Base-by-base conservation (phyloP, 1,140 invertebrate species). In the Anoplolepis gracilipes region DNA sequence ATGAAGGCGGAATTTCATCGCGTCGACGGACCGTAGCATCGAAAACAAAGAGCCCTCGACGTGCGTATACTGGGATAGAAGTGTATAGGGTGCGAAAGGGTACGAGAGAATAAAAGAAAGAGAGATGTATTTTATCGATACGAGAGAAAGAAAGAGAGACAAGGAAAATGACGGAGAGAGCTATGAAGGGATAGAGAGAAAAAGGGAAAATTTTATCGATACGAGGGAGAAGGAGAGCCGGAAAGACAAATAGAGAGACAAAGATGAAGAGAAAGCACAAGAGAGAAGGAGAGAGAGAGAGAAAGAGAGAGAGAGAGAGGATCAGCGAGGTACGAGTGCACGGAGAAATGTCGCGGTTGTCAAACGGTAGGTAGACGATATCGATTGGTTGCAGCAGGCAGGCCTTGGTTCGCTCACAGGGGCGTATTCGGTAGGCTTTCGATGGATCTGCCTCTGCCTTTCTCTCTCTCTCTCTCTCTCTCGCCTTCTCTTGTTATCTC, bases 291-390 rank as follows among this genome's bases (percentile, higher is more conserved):
- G 62, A 16, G 16, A 79, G 57, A 30, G 55, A 30, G 16, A 42
- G 22, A 25, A 28, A 72, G n/a, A 49, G 30, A 33, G 75, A 53
- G 64, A 70, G 46, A 72, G 72, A 64, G 33, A 79, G 33, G 61
- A 46, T 13, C 19, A 73, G 25, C 81, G 70, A n/a, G n/a, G n/a
- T n/a, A n/a, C n/a, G n/a, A 85, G 65, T 69, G 64, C 75, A 78
- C 62, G 49, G 64, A 88, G 89, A 86, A 88, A 86, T 70, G 77
- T 88, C 81, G 86, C 87, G 85, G 88, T 85, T 90, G 88, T 90
- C 88, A 90, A 90, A 90, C 88, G 85, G 65, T 78, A 65, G 87
- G 76, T 72, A 82, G 81, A 87, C 85, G 88, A 39, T 90, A 90
- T 90, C 88, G 89, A 90, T 90, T 90, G 89, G 86, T 70, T 76